Conservation (phyloP, 2,888 invertebrate genomes). For the Periphyllus acericola region DNA sequence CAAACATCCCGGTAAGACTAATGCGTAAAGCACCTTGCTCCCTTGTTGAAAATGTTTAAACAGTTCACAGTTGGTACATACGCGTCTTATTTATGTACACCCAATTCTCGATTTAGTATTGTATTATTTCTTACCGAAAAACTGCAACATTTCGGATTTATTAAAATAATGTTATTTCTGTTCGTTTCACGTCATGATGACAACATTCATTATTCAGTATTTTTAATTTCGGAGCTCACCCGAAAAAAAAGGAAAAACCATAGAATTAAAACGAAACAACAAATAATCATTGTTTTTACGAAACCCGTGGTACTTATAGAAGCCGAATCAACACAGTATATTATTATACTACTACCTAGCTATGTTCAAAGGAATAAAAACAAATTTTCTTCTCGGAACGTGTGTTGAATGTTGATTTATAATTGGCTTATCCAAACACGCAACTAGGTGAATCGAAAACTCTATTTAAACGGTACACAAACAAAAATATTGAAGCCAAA, state of each 20-base stretch:
- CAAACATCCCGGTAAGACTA: too few relatives aligned
- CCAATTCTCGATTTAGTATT: too few relatives aligned
- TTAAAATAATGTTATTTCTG: neutral
- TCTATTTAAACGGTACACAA: neutral
- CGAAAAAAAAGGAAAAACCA: neutral
- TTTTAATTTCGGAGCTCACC: neutral
- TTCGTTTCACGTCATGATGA: neutral
- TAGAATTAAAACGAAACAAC: neutral
- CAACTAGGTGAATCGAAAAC: neutral
- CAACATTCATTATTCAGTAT: neutral
- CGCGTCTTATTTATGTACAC: too few relatives aligned
- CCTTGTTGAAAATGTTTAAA: too few relatives aligned
- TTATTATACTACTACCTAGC: neutral
- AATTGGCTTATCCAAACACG: neutral
- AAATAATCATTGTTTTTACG: neutral
- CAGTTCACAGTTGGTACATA: too few relatives aligned
- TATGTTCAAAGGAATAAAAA: neutral
- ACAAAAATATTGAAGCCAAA: conserved; percentile 18
- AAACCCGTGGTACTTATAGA: neutral
- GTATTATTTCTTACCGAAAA: too few relatives aligned
- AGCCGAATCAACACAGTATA: neutral
- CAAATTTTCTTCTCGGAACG: conserved; percentile 16
- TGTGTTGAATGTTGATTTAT: conserved; percentile 7
- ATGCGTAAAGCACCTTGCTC: too few relatives aligned
- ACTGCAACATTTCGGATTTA: too few relatives aligned